A percentile compares a stretch with the other conserved stretches of the same genome.
These are phyloP conservation scores for Pachyuromys duprasi DNA, from an alignment of 2,797 vertebrate species.

Conservation along the genomic window DNA sequence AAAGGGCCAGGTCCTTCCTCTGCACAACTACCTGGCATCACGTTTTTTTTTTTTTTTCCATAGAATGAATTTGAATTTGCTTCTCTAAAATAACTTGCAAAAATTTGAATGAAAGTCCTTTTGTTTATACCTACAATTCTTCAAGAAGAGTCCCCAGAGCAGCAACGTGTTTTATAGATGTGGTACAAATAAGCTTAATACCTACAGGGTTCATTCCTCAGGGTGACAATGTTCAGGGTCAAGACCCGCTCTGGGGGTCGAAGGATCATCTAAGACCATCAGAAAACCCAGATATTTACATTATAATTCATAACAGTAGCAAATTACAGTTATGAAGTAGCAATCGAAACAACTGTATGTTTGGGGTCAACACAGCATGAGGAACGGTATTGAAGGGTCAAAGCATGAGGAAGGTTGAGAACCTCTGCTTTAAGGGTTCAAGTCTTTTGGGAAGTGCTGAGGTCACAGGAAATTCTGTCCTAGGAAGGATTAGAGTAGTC, in stretches of 20 bases:
- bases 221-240: neutral
- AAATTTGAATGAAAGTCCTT: neutral
- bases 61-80: constrained; percentile 25
- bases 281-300: neutral
- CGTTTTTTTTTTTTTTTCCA: neutral
- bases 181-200: neutral
- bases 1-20: neutral
- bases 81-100: constrained; percentile 8
- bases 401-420: neutral
- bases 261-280: neutral
- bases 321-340: neutral
- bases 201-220: no score
- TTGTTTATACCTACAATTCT: neutral
- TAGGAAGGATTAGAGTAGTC: neutral
- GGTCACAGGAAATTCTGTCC: neutral
- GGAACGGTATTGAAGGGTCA: neutral
- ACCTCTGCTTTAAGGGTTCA: neutral
- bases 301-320: neutral
- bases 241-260: no score
- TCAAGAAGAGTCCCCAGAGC: neutral
- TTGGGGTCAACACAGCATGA: neutral
- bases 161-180: neutral
- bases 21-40: neutral
- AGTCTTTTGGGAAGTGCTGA: neutral
- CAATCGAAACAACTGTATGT: neutral